Evolutionary conservation across 2,113 vertebrate genomes (phyloP).

Genomic region (Natator depressus): DNA sequence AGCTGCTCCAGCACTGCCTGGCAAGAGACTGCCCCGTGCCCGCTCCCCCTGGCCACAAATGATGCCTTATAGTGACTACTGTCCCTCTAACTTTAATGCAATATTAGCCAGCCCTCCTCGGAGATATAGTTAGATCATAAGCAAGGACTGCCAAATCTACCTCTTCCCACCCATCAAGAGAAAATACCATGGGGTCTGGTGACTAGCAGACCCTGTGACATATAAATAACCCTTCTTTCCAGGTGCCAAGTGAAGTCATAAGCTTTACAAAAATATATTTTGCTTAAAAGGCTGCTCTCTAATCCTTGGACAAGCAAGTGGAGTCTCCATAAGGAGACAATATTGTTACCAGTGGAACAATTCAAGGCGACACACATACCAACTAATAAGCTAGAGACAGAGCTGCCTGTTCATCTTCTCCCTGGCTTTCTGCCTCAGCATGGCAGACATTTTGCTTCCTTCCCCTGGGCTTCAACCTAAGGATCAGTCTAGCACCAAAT

Average conservation of each 20-base stretch:
- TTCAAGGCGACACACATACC: fast-evolving
- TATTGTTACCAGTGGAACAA: fast-evolving
- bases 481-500: fast-evolving
- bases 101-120: background rate
- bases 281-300: background rate
- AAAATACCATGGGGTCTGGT: fast-evolving
- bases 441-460: background rate
- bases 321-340: background rate
- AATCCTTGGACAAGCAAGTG: background rate
- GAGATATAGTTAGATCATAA: fast-evolving
- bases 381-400: background rate
- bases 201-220: fast-evolving
- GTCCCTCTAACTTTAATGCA: fast-evolving
- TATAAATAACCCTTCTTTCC: background rate
- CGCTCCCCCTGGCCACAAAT: too few species aligned
- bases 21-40: fast-evolving
- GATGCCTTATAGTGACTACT: background rate
- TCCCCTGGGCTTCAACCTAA: fast-evolving
- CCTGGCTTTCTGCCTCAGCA: background rate
- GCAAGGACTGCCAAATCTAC: background rate
- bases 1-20: background rate
- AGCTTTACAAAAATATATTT: fast-evolving
- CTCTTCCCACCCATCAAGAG: background rate
- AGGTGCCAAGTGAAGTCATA: background rate
- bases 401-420: background rate